These are phyloP conservation scores for Timandra comae DNA, from an alignment of 2,888 invertebrate genomes.

Conservation along the genomic window DNA sequence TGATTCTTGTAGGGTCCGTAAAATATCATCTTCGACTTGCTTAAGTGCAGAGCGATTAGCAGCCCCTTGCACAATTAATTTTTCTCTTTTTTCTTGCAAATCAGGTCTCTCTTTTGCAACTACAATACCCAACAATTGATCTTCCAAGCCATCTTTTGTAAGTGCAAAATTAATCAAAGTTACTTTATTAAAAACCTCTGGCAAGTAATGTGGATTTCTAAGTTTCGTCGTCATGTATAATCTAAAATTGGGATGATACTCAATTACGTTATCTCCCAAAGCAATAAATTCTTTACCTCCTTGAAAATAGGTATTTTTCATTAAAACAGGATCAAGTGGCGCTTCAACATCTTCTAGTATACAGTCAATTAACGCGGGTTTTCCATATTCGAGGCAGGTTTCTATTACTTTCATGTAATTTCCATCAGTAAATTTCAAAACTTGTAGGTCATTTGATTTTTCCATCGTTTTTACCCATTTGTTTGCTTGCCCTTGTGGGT, in stretches of 20 bases:
- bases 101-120: conserved; percentile 91
- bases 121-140: conserved; percentile 89
- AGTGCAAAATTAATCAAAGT: conserved; percentile 90
- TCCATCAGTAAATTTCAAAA: conserved; percentile 84
- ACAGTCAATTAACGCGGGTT: conserved; percentile 86
- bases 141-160: conserved; percentile 88
- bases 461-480: conserved; percentile 92
- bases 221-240: conserved; percentile 89
- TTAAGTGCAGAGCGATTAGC: conserved; percentile 88
- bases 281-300: conserved; percentile 85
- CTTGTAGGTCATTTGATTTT: conserved; percentile 80
- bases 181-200: conserved; percentile 89
- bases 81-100: conserved; percentile 87
- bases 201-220: conserved; percentile 90
- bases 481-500: conserved; percentile 91
- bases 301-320: conserved; percentile 84
- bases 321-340: conserved; percentile 85
- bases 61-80: conserved; percentile 86
- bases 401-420: conserved; percentile 87
- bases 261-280: conserved; percentile 86
- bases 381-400: conserved; percentile 84
- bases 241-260: conserved; percentile 84
- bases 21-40: conserved; percentile 91
- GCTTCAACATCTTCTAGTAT: conserved; percentile 87
- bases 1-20: conserved; percentile 87